Evolutionary conservation across 2,888 invertebrate species (phyloP).

Genomic region (Lithophane socia): DNA sequence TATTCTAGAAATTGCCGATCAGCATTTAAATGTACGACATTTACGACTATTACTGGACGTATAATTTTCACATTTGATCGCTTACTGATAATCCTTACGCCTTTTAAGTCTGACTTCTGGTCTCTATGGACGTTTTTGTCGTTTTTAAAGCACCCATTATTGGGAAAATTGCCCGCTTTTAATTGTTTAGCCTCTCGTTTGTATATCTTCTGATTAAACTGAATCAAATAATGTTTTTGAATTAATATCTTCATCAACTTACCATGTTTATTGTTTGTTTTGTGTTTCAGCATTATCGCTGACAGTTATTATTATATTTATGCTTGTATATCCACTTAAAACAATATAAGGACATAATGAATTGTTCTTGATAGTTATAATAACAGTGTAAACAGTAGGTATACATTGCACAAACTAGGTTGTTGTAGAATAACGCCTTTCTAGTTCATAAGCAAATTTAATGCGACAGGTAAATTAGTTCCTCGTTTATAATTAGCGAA

Average conservation of each 20-base stretch:
- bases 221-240: neutral
- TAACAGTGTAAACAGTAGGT: constrained; percentile 3
- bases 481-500: constrained; percentile 46
- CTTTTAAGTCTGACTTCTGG: constrained; percentile 32
- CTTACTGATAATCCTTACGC: constrained; percentile 39
- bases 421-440: constrained; percentile 9
- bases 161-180: constrained; percentile 20
- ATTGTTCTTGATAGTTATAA: constrained; percentile 9
- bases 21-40: constrained; percentile 38
- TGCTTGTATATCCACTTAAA: constrained; percentile 8
- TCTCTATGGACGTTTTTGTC: constrained; percentile 36
- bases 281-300: neutral
- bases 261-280: constrained; percentile 15
- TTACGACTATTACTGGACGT: constrained; percentile 44
- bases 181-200: constrained; percentile 15
- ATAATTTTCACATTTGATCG: constrained; percentile 62
- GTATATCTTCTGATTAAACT: constrained; percentile 11
- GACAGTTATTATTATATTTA: constrained; percentile 26
- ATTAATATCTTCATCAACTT: constrained; percentile 29
- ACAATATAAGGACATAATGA: constrained; percentile 8
- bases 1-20: constrained; percentile 48
- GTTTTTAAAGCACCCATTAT: constrained; percentile 16
- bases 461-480: constrained; percentile 49
- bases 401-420: neutral
- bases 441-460: constrained; percentile 27